These are phyloP conservation scores for Erebia epiphron DNA, from an alignment of 2,888 invertebrate genomes.

Conservation along the genomic window DNA sequence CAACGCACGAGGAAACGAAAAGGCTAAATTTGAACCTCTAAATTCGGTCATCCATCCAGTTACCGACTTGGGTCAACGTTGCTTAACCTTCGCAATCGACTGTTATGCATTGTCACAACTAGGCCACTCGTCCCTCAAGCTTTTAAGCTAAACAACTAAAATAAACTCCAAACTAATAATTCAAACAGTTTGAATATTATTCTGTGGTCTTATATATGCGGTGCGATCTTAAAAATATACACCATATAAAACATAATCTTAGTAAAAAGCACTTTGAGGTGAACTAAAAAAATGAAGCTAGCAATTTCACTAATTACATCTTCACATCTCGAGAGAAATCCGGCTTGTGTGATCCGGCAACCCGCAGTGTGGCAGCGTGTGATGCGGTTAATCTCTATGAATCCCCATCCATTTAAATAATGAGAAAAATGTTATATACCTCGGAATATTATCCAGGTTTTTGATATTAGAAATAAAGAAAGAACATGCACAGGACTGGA, in stretches of 20 bases:
- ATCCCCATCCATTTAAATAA: constrained; percentile 18
- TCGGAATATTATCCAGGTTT: neutral
- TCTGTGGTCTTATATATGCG: too few species aligned
- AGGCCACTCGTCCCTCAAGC: too few species aligned
- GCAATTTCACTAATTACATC: constrained; percentile 20
- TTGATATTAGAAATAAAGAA: neutral
- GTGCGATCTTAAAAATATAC: neutral
- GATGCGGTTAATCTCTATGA: constrained; percentile 20
- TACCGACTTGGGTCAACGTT: too few species aligned
- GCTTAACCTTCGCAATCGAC: too few species aligned
- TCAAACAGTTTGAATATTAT: too few species aligned
- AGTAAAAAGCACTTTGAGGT: neutral
- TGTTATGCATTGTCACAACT: too few species aligned
- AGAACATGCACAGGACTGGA: neutral
- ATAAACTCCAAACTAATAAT: too few species aligned
- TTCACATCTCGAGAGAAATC: constrained; percentile 18
- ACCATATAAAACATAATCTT: neutral
- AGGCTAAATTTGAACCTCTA: too few species aligned
- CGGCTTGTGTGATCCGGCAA: constrained; percentile 21
- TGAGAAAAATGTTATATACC: constrained; percentile 4
- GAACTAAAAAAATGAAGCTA: constrained; percentile 2
- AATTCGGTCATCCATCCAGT: too few species aligned
- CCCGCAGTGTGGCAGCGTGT: constrained; percentile 9
- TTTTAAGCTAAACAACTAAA: too few species aligned
- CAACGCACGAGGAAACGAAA: too few species aligned